Base-by-base conservation (phyloP, 1,140 invertebrate species). In the Amyelois transitella region DNA sequence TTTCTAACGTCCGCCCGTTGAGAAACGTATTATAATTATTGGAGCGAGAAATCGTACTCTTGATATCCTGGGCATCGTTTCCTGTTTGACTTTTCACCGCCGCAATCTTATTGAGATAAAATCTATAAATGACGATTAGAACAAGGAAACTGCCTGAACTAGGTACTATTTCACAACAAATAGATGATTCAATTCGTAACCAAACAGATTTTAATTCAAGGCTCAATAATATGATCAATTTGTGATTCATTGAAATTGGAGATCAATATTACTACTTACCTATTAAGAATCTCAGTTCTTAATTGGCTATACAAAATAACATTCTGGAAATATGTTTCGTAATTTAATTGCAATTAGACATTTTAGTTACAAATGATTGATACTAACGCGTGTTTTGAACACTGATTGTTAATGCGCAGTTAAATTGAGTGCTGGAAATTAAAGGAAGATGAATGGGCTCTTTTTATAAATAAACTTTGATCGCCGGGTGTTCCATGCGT, bases 391-490 rank as follows among this genome's bases (percentile, higher is more conserved):
- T 14, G 17, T 38, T 32, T 38, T 38, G n/a, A 14, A 14, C 45
- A 21, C 19, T 19, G 18, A 21, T 10, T 48, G 45, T 48, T 48
- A 21, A 48, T n/a, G 19, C 21, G 19, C 10, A 57, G 21, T 38
- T 55, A 62, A 59, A 69, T 60, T 56, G 47, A 57, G 54, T 51
- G 60, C 60, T 60, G 58, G 62, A 74, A 74, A 70, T 64, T 57
- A 66, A 67, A 69, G 60, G 66, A 66, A 72, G 61, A 75, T 75
- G 73, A 75, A 78, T 78, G 73, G 66, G 59, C 62, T 63, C 32
- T 74, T 69, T 65, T 71, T 75, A 69, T 72, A 75, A 74, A 75
- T 73, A 75, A 70, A 66, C 62, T 21, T 48, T 18, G 18, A 62
- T 48, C 53, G 63, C 55, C 66, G 61, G 49, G 57, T 55, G 45